These are phyloP conservation scores for Odontamblyopus lacepedii DNA, from an alignment of 2,797 vertebrate species.

Conservation along the genomic window DNA sequence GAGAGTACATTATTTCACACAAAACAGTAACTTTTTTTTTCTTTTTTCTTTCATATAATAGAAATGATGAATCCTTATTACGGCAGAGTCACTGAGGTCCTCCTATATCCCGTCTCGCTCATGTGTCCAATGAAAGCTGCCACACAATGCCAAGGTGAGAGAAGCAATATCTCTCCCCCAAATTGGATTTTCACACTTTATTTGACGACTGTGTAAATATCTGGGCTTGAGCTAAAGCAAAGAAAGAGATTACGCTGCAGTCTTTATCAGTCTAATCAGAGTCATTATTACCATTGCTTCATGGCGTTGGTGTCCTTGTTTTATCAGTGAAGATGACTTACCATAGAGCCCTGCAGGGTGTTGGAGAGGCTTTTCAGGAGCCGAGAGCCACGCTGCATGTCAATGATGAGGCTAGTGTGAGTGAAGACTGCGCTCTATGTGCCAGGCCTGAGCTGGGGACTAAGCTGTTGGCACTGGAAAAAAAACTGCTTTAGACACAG, in stretches of 20 bases:
- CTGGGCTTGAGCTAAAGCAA: slow-evolving; percentile 12
- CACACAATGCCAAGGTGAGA: slow-evolving; percentile 26
- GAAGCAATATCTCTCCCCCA: slow-evolving; percentile 26
- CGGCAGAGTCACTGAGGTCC: not conserved
- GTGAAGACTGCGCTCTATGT: slow-evolving; percentile 10
- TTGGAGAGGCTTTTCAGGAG: slow-evolving; percentile 30
- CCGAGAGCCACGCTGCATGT: slow-evolving; percentile 34
- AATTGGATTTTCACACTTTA: slow-evolving; percentile 32
- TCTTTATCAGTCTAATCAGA: slow-evolving; percentile 33
- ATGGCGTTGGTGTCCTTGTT: slow-evolving; percentile 27
- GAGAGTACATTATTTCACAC: not conserved
- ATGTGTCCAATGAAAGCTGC: slow-evolving; percentile 20
- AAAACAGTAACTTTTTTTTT: not conserved
- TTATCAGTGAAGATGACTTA: slow-evolving; percentile 39
- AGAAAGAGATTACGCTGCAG: slow-evolving; percentile 10
- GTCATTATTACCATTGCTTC: slow-evolving; percentile 29
- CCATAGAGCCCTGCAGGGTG: slow-evolving; percentile 27
- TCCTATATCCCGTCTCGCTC: slow-evolving; percentile 10
- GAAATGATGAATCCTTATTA: slow-evolving; percentile 7
- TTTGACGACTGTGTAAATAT: slow-evolving; percentile 31
- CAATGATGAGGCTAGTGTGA: slow-evolving; percentile 32
- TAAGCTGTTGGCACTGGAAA: slow-evolving; percentile 1
- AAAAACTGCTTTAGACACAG: slow-evolving; percentile 9
- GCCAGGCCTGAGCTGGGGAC: not conserved
- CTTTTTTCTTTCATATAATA: slow-evolving; percentile 1